phyloP scores from a whole-genome alignment of 2,113 vertebrate species.

The Callipepla squamata region DNA sequence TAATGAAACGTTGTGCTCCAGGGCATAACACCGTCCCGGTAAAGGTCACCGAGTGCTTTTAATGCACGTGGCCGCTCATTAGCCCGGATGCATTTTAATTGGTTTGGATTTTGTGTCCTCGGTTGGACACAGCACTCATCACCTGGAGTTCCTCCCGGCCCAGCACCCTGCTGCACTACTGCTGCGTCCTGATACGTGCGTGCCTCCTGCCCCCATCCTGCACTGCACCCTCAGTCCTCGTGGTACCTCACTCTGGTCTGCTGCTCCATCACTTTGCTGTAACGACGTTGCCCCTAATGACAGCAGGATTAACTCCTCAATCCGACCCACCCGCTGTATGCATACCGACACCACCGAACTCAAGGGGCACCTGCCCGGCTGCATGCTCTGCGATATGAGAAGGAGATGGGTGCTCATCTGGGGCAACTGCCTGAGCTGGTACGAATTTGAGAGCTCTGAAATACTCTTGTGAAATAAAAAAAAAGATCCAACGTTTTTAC shows the following conservation, averaged over 20 bases:
- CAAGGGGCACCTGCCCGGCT: not conserved
- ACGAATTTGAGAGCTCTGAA: conserved; percentile 10
- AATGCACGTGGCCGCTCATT: not conserved
- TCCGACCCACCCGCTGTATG: not conserved
- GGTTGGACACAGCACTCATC: not conserved
- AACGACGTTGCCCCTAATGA: not conserved
- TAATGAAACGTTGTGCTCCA: conserved; percentile 41
- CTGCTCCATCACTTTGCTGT: not conserved
- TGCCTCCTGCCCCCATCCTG: not conserved
- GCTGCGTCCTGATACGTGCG: not conserved
- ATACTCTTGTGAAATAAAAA: not conserved
- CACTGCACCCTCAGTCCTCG: not conserved
- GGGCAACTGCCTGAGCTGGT: not conserved
- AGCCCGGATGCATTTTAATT: conserved; percentile 19
- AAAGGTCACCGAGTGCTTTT: conserved; percentile 57
- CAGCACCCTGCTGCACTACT: not conserved
- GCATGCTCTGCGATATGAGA: not conserved
- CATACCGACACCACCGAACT: rapidly evolving
- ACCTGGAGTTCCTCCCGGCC: not conserved
- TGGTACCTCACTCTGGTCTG: not conserved
- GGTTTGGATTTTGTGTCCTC: not conserved
- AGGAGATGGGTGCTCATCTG: not conserved
- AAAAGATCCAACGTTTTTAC: not conserved
- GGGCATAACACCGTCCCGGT: conserved; percentile 14
- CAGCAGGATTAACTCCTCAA: not conserved